Conservation (phyloP, 2,888 invertebrate species). For the Oxystoma pomonae region DNA sequence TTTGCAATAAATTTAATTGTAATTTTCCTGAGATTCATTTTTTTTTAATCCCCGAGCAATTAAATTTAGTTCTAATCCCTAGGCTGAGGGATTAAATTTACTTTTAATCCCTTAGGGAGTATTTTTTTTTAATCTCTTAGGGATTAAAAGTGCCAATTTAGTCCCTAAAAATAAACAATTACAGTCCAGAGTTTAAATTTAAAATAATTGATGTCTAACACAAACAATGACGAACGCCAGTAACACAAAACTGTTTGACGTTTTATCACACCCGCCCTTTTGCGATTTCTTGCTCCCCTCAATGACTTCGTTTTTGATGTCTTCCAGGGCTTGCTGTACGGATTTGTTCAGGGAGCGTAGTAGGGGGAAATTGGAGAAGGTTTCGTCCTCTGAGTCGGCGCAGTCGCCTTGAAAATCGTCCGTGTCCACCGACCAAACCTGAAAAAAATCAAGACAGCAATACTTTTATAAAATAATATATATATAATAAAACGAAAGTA, state of each 20-base stretch:
- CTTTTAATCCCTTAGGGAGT: too few relatives aligned
- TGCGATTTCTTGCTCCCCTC: slow-evolving; percentile 19
- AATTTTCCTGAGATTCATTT: too few relatives aligned
- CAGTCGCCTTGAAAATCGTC: slow-evolving; percentile 80
- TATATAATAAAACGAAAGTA: neutral
- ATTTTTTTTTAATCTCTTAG: too few relatives aligned
- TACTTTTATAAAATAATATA: neutral
- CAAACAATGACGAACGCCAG: too few relatives aligned
- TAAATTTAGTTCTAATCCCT: too few relatives aligned
- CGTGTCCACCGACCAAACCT: slow-evolving; percentile 81
- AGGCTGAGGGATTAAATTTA: too few relatives aligned
- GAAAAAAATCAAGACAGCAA: neutral
- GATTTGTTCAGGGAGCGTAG: slow-evolving; percentile 70
- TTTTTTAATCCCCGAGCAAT: too few relatives aligned
- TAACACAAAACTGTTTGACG: neutral
- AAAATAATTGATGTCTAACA: too few relatives aligned
- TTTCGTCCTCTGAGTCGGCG: slow-evolving; percentile 50
- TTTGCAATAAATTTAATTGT: too few relatives aligned
- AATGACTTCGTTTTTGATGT: slow-evolving; percentile 45
- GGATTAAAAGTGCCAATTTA: too few relatives aligned
- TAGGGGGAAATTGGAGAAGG: slow-evolving; percentile 59
- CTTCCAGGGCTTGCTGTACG: slow-evolving; percentile 52
- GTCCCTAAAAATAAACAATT: too few relatives aligned
- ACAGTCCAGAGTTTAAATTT: too few relatives aligned
- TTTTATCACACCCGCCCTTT: neutral